Percentiles rank a stretch among this genome's conserved stretches.
phyloP scores from a whole-genome alignment of 1,140 invertebrate genomes.

The Caenorhabditis latens region DNA sequence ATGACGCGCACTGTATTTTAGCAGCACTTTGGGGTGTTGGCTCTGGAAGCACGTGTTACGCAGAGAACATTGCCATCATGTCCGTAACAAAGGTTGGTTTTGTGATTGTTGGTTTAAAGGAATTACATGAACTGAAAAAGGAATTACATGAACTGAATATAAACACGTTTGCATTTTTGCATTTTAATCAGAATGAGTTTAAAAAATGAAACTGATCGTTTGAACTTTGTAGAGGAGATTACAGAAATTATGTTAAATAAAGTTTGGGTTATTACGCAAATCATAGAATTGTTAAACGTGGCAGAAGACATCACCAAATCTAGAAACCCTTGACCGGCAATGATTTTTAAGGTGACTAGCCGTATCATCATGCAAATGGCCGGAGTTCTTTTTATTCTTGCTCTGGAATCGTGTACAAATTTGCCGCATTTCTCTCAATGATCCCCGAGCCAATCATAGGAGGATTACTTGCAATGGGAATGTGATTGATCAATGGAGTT shows the following conservation, averaged over 20 bases:
- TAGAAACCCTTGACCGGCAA: slow-evolving; percentile 26
- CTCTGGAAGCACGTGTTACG: slow-evolving; percentile 64
- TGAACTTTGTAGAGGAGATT: no score
- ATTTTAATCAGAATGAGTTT: no score
- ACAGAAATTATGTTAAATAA: no score
- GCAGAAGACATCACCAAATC: not conserved
- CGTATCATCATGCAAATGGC: slow-evolving; percentile 64
- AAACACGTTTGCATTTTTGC: no score
- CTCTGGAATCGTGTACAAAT: slow-evolving; percentile 64
- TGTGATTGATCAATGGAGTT: slow-evolving; percentile 63
- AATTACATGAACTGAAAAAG: not conserved
- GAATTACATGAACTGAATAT: not conserved
- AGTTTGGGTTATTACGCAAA: no score
- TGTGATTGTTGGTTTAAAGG: slow-evolving; percentile 62
- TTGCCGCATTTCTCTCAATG: slow-evolving; percentile 61
- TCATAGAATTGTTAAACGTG: no score
- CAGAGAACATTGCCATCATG: slow-evolving; percentile 63
- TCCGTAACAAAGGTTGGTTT: slow-evolving; percentile 52
- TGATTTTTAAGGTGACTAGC: slow-evolving; percentile 58
- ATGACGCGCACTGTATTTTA: slow-evolving; percentile 28
- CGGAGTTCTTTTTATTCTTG: slow-evolving; percentile 60
- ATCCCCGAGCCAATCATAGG: slow-evolving; percentile 65
- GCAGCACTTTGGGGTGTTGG: slow-evolving; percentile 63
- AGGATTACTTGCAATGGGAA: slow-evolving; percentile 63
- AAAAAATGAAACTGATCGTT: no score